A percentile compares a stretch with the other conserved stretches of the same genome.
Evolutionary conservation across 2,888 invertebrate species (phyloP).

Genomic region (Ophonus ardosiacus): DNA sequence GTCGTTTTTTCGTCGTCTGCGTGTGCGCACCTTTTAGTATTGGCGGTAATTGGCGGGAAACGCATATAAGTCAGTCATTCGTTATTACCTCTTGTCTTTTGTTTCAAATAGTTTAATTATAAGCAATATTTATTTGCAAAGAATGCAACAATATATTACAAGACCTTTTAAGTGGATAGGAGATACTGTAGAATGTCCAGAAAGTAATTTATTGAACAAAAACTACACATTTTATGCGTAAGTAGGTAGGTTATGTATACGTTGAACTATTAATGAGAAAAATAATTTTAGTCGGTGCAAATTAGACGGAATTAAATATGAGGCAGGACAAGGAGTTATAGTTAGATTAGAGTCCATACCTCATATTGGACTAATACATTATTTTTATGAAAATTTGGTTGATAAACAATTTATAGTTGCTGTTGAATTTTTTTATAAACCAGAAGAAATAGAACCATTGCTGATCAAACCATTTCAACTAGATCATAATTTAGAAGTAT

Average conservation of each 20-base stretch:
- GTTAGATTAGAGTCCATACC: background rate
- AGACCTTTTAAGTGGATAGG: conserved; percentile 39
- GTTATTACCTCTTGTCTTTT: background rate
- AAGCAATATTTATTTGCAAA: background rate
- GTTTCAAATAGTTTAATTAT: background rate
- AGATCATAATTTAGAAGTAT: conserved; percentile 50
- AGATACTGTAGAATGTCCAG: conserved; percentile 18
- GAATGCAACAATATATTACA: conserved; percentile 12
- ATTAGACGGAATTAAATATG: conserved; percentile 13
- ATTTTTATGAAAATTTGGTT: conserved; percentile 48
- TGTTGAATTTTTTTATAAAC: conserved; percentile 41
- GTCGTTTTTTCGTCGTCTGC: background rate
- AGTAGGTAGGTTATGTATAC: conserved; percentile 49
- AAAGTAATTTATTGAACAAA: conserved; percentile 6
- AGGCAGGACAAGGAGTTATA: conserved; percentile 25
- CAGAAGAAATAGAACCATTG: background rate
- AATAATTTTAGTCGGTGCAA: conserved; percentile 34
- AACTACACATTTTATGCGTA: conserved; percentile 56
- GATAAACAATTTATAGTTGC: conserved; percentile 35
- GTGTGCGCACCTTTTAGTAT: background rate
- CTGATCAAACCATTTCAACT: background rate
- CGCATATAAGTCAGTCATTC: background rate
- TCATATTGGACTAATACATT: conserved; percentile 49
- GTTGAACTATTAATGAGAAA: background rate
- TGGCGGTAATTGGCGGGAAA: conserved; percentile 4